These are phyloP conservation scores for Paramormyrops hopkinsi DNA, from an alignment of 2,797 vertebrate species.

Conservation along the genomic window DNA sequence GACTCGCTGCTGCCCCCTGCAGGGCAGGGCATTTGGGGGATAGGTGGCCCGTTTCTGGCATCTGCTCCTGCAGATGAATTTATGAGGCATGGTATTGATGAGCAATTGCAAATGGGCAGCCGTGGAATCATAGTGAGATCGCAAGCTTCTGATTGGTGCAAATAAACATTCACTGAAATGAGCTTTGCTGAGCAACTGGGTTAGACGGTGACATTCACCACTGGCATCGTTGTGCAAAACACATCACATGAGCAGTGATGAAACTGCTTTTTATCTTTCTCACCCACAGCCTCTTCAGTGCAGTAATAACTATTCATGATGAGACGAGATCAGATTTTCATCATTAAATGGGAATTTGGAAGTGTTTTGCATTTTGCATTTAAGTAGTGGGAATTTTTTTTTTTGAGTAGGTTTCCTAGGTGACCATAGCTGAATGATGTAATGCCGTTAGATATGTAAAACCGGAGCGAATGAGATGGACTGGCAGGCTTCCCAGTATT, in stretches of 20 bases:
- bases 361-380: not conserved
- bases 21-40: not conserved
- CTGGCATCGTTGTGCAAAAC: not conserved
- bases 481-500: not conserved
- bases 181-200: not conserved
- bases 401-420: not conserved
- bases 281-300: not conserved
- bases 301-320: not conserved
- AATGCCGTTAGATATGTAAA: not conserved
- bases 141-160: not conserved
- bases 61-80: not conserved
- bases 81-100: not conserved
- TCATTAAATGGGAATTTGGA: not conserved
- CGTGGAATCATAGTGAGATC: not conserved
- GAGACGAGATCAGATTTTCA: not conserved
- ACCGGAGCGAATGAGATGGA: not conserved
- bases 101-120: not conserved
- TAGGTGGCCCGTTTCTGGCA: not conserved
- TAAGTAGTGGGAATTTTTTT: not conserved
- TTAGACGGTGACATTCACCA: not conserved
- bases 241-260: not conserved
- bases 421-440: not conserved
- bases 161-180: not conserved
- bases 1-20: conserved; percentile 13
- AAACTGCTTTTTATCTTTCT: not conserved